phyloP scores from a whole-genome alignment of 1,140 invertebrate species.

The Cydia splendana region DNA sequence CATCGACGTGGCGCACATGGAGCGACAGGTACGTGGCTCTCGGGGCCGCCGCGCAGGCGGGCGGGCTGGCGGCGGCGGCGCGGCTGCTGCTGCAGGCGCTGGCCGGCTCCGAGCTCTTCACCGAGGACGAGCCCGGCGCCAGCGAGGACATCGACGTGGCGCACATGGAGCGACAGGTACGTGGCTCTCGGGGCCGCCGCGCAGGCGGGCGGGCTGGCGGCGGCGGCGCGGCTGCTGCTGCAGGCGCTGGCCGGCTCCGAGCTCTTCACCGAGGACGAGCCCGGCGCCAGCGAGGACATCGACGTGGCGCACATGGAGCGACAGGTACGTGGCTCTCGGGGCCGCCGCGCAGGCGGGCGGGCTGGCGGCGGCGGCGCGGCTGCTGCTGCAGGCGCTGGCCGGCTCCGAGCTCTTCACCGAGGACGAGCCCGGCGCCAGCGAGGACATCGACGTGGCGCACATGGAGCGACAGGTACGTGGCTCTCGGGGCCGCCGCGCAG shows the following conservation, averaged over 20 bases:
- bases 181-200: constrained; percentile 52
- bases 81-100: constrained; percentile 50
- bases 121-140: constrained; percentile 58
- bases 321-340: constrained; percentile 53
- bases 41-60: constrained; percentile 46
- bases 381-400: constrained; percentile 48
- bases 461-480: constrained; percentile 53
- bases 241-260: constrained; percentile 56
- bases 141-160: constrained; percentile 40
- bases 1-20: constrained; percentile 45
- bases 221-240: constrained; percentile 51
- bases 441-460: constrained; percentile 40
- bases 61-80: constrained; percentile 52
- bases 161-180: constrained; percentile 45
- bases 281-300: constrained; percentile 37
- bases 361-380: constrained; percentile 58
- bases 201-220: constrained; percentile 51
- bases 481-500: constrained; percentile 48
- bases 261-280: constrained; percentile 63
- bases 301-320: constrained; percentile 49
- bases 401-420: constrained; percentile 61
- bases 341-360: constrained; percentile 42
- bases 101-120: constrained; percentile 57
- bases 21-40: constrained; percentile 63
- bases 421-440: constrained; percentile 51